Conservation (phyloP, 2,113 vertebrate species). For the Callipepla squamata region DNA sequence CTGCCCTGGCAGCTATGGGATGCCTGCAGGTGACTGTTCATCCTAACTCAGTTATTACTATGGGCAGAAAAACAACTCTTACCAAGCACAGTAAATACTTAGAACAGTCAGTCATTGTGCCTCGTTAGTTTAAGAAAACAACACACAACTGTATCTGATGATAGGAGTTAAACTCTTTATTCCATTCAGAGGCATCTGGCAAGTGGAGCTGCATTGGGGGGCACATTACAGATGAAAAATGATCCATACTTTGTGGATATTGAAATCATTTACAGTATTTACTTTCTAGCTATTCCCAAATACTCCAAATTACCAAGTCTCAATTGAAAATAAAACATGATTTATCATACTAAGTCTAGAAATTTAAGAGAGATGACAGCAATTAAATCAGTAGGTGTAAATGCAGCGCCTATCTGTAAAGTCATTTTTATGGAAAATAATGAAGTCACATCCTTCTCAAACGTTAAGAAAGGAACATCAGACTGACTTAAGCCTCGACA, state of each 20-base stretch:
- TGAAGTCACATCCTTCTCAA: conserved; percentile 74
- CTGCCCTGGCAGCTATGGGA: neutral
- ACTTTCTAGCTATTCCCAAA: conserved; percentile 83
- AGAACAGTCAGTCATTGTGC: neutral
- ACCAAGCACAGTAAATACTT: neutral
- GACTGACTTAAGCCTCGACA: conserved; percentile 80
- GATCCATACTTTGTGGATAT: conserved; percentile 79
- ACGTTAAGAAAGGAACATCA: conserved; percentile 77
- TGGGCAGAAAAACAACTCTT: neutral
- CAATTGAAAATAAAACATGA: conserved; percentile 87
- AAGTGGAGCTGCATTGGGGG: conserved; percentile 93
- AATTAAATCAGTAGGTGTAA: conserved; percentile 85
- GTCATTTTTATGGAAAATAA: conserved; percentile 77
- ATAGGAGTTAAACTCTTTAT: conserved; percentile 86
- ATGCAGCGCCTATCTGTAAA: conserved; percentile 85
- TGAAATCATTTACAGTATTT: conserved; percentile 83
- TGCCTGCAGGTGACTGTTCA: neutral
- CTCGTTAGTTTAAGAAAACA: conserved; percentile 23
- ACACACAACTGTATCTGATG: conserved; percentile 52
- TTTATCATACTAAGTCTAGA: conserved; percentile 89
- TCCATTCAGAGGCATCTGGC: conserved; percentile 98
- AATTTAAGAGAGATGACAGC: conserved; percentile 85
- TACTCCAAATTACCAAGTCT: conserved; percentile 84
- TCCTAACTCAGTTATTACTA: neutral
- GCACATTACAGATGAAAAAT: conserved; percentile 88